Evolutionary conservation across 1,140 invertebrate species (phyloP).

Genomic region (Plectrocnemia conspersa): DNA sequence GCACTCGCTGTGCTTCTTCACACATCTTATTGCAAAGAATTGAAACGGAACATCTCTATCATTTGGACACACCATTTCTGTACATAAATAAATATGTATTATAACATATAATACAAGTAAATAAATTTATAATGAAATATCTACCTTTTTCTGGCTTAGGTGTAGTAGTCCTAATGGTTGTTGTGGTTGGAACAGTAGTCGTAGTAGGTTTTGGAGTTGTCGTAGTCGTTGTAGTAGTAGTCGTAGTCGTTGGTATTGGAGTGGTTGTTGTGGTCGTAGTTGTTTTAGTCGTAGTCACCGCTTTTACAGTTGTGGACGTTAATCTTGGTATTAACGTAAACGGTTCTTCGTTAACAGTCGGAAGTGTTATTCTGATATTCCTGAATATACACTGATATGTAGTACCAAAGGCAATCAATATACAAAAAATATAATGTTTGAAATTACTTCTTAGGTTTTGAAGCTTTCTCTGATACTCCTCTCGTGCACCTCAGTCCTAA

Average conservation of each 20-base stretch:
- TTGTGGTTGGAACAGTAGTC: constrained; percentile 12
- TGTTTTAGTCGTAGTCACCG: constrained; percentile 40
- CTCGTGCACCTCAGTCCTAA: constrained; percentile 44
- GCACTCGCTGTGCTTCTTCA: constrained; percentile 52
- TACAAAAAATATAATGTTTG: too few relatives aligned
- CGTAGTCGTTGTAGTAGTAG: constrained; percentile 42
- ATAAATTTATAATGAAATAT: constrained; percentile 7
- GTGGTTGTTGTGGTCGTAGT: constrained; percentile 49
- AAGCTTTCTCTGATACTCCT: constrained; percentile 37
- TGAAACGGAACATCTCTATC: constrained; percentile 46
- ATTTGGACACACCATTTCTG: constrained; percentile 54
- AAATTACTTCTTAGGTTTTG: too few relatives aligned
- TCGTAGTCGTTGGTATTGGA: constrained; percentile 46
- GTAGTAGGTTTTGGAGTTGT: constrained; percentile 42
- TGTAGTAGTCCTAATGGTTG: constrained; percentile 12
- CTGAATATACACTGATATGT: too few relatives aligned
- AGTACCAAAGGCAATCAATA: too few relatives aligned
- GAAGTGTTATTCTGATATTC: too few relatives aligned
- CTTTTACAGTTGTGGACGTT: constrained; percentile 30
- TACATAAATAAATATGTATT: constrained; percentile 13
- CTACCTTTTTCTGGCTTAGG: constrained; percentile 13
- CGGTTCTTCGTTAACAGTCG: too few relatives aligned
- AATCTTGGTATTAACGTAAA: too few relatives aligned
- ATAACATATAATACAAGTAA: neutral
- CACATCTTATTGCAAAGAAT: constrained; percentile 53